phyloP scores from a whole-genome alignment of 1,140 invertebrate species.

The Macrostomum lignano region DNA sequence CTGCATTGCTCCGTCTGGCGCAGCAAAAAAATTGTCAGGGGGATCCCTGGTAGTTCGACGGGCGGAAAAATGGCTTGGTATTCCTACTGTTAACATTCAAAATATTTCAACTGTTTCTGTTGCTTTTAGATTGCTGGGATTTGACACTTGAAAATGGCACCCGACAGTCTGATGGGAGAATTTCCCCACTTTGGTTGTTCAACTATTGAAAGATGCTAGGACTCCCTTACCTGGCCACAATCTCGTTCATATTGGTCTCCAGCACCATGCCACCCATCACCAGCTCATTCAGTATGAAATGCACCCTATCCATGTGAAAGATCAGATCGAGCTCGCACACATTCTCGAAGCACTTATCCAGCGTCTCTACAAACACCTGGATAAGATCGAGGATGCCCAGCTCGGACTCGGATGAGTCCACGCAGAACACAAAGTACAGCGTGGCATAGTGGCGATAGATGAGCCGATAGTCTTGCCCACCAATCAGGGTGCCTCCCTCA shows the following conservation, averaged over 20 bases:
- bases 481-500: conserved; percentile 80
- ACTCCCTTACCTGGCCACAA: conserved; percentile 68
- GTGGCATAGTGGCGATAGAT: conserved; percentile 98
- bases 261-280: conserved; percentile 6
- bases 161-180: no score
- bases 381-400: conserved; percentile 90
- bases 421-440: conserved; percentile 95
- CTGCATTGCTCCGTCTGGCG: no score
- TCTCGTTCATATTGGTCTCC: conserved; percentile 85
- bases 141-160: no score
- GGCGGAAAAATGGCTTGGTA: no score
- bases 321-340: conserved; percentile 96
- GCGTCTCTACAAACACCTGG: conserved; percentile 92
- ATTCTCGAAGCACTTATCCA: conserved; percentile 98
- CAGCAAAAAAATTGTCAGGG: no score
- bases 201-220: no score
- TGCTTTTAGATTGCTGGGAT: no score
- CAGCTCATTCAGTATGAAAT: conserved; percentile 5
- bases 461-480: conserved; percentile 88
- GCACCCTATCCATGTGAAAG: conserved; percentile 82
- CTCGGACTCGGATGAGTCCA: conserved; percentile 94
- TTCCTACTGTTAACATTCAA: no score
- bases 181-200: no score
- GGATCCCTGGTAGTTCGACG: no score
- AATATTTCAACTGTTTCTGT: no score